Conservation (phyloP, 2,113 vertebrate genomes). For the Apaloderma vittatum region DNA sequence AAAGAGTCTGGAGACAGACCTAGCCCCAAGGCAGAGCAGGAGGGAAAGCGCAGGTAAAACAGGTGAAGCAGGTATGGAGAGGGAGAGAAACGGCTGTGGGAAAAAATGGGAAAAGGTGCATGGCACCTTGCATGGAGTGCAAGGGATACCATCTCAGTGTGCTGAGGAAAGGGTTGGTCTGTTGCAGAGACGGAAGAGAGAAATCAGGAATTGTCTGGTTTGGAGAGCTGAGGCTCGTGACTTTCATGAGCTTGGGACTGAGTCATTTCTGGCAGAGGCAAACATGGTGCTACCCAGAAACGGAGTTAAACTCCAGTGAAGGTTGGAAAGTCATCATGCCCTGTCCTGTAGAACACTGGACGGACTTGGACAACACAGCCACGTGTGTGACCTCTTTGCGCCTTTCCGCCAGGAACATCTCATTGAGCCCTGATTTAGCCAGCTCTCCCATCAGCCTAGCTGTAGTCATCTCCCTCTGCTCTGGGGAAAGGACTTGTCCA, state of each 20-base stretch:
- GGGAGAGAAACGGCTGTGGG: neutral
- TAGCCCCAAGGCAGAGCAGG: constrained; percentile 10
- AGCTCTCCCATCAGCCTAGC: neutral
- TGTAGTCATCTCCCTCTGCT: neutral
- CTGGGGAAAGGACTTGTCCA: neutral
- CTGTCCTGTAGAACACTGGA: neutral
- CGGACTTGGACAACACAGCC: neutral
- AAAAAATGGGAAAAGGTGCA: constrained; percentile 3
- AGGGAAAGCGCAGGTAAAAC: constrained; percentile 51
- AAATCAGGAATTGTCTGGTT: neutral
- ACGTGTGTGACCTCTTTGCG: neutral
- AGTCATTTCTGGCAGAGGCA: neutral
- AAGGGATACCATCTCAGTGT: neutral
- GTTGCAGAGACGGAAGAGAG: neutral
- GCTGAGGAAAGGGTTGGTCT: neutral
- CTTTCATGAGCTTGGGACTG: neutral
- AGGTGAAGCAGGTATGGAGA: constrained; percentile 46
- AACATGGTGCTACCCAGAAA: neutral
- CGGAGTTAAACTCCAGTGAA: neutral
- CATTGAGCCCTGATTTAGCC: neutral
- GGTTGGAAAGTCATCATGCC: neutral
- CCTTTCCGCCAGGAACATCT: neutral
- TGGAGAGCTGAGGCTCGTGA: neutral
- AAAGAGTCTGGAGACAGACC: constrained; percentile 32
- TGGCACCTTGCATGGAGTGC: neutral